These are phyloP conservation scores for Mesorhabditis sp. DNA, from an alignment of 2,888 invertebrate species.

Conservation along the genomic window DNA sequence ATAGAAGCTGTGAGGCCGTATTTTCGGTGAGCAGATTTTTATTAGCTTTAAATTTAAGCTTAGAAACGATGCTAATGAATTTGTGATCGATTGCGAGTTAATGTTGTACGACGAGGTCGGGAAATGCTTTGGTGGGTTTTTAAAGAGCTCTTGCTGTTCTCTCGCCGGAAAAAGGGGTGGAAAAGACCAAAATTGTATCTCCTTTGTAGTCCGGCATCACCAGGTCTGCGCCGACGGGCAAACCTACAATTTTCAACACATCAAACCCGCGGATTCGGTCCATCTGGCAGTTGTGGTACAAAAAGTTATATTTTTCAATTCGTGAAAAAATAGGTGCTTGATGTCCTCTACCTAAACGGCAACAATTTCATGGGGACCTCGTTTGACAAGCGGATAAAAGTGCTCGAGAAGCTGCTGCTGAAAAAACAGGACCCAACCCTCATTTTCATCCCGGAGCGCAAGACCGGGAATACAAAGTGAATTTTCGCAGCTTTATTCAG, in stretches of 20 bases:
- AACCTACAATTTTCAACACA: slow-evolving; percentile 1
- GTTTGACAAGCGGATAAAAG: neutral
- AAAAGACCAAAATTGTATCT: neutral
- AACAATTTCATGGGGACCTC: neutral
- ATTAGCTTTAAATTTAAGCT: neutral
- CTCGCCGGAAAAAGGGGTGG: too few relatives aligned
- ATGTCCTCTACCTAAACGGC: neutral
- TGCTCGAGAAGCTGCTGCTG: neutral
- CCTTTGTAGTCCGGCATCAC: neutral
- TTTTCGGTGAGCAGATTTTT: neutral
- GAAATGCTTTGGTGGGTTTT: neutral
- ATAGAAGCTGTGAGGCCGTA: neutral
- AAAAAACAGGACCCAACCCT: slow-evolving; percentile 4
- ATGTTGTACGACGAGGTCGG: slow-evolving; percentile 1
- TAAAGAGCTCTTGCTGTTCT: too few relatives aligned
- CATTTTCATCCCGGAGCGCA: slow-evolving; percentile 5
- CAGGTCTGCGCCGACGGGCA: neutral
- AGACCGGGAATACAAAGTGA: slow-evolving; percentile 1
- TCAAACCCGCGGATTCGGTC: neutral
- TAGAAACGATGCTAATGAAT: neutral
- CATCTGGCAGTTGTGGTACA: neutral
- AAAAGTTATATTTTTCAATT: neutral
- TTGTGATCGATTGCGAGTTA: slow-evolving; percentile 2
- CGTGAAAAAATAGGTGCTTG: neutral
- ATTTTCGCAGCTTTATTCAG: too few relatives aligned